Evolutionary conservation across 2,888 invertebrate genomes (phyloP), one percentile per base, ranked within the genome.

Genomic region (Leptura quadrifasciata): DNA sequence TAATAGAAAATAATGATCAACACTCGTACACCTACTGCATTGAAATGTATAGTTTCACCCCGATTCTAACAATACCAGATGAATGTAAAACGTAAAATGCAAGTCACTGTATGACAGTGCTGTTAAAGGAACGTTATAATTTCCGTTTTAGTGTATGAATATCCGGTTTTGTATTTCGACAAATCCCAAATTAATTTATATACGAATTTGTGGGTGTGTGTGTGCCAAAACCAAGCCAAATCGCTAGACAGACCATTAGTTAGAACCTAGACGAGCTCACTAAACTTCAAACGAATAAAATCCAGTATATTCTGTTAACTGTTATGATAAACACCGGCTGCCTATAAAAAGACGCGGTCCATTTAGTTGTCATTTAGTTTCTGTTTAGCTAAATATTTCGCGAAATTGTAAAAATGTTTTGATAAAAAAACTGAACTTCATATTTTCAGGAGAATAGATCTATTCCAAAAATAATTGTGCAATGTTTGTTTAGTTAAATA

Each of bases 141-240:
- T 81, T 82, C 82, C 82, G 82, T 80, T 81, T 79, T 77, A 79
- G 76, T 76, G 77, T 76, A 72, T 73, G 77, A 55, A 77, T 77
- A 77, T 82, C 82, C 82, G 81, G 82, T 72, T 58, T 58, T 24
- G 75, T 68, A 54, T 72, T 75, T 61, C 60, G 67, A 72, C 67
- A 76, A 67, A 76, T 76, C 63, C 72, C 61, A 76, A 76, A 73
- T 65, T 74, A 61, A 63, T 74, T 31, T 54, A 67, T 67, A 57
- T 67, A 20, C 31, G 57, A 47, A 58, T 21, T 57, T 63, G 69
- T 72, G 70, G 72, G 57, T 39, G 39, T 39, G 39, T 35, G 72
- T 70, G 73, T 73, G 76, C 73, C 76, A 72, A 76, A 73, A 72
- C 63, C 18, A 68, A 72, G 72, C 67, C 67, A 67, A 68, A 67